Base-by-base conservation (phyloP, 2,888 invertebrate genomes). In the Danaus chrysippus region DNA sequence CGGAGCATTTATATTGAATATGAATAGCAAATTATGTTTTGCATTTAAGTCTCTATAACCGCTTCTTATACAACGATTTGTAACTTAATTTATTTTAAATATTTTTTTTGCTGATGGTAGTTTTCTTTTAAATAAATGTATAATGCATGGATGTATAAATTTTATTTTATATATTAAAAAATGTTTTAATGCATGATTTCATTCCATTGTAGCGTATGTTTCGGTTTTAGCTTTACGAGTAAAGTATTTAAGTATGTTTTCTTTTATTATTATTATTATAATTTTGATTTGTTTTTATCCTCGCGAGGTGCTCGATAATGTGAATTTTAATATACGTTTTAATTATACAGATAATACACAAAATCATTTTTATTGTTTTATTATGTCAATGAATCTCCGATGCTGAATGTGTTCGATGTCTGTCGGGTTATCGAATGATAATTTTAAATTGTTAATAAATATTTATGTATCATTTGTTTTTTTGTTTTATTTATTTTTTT, bases 381-480 rank as follows among this genome's bases (percentile, higher is more conserved):
- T 57, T 63, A 53, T 59, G 62, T 23, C 66, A 69, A 79, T 75
- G 89, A 88, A 89, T 89, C 89, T 89, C 88, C 79, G 76, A 75
- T 76, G 58, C 46, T 55, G 64, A 65, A 61, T 56, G 55, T 68
- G 76, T 76, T 81, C 69, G 74, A 76, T 76, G 76, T 69, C 73
- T 77, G 73, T 76, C 76, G 74, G 77, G 78, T 69, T 68, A 71
- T 82, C 80, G 81, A 82, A 81, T 81, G 77, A 70, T 81, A 83
- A 81, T 83, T 83, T 84, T 80, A 79, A 83, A 86, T 85, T 87
- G 87, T 89, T 88, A 87, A 87, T 89, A 89, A 89, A 89, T 87
- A 89, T 89, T 87, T 87, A 87, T 87, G 78, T 87, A 87, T 84
- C 79, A 84, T 83, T 82, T 75, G 74, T 71, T 75, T 11, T 49